phyloP scores from a whole-genome alignment of 1,140 invertebrate genomes.

The Dufourea novaeangliae region DNA sequence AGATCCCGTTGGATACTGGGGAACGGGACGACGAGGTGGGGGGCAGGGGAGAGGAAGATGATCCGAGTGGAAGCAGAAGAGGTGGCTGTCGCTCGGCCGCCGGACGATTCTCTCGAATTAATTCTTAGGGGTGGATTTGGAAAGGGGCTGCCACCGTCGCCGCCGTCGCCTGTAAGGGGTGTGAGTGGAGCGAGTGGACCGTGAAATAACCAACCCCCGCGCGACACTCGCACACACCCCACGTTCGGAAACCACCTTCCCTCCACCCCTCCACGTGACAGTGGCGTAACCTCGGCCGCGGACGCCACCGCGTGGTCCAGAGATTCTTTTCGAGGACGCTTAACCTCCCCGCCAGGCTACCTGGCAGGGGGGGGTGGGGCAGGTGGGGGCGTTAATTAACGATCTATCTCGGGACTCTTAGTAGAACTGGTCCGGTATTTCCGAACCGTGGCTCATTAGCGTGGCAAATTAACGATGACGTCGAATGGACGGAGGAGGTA shows the following conservation, averaged over 20 bases:
- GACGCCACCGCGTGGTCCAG: constrained; percentile 1
- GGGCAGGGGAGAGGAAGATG: constrained; percentile 31
- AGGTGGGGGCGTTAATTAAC: constrained; percentile 40
- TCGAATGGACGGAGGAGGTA: not conserved
- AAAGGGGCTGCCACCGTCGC: constrained; percentile 62
- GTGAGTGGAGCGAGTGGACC: constrained; percentile 80
- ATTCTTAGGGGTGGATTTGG: constrained; percentile 80
- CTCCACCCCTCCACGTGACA: no score
- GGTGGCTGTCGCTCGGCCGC: constrained; percentile 74
- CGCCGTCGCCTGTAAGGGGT: constrained; percentile 68
- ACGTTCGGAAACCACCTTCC: constrained; percentile 63
- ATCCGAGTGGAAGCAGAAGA: constrained; percentile 59
- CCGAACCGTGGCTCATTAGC: constrained; percentile 34
- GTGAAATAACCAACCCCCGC: constrained; percentile 81
- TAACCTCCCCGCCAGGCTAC: not conserved
- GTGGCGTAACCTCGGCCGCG: constrained; percentile 71
- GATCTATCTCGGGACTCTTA: constrained; percentile 43
- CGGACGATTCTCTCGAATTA: constrained; percentile 81
- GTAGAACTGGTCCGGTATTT: not conserved
- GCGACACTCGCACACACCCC: constrained; percentile 73
- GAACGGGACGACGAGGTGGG: not conserved
- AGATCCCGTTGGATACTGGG: not conserved
- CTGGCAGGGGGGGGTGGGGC: not conserved
- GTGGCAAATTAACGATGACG: constrained; percentile 31
- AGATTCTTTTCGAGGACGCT: constrained; percentile 41